These are phyloP conservation scores for Noctua pronuba DNA, from an alignment of 2,888 invertebrate genomes.

Conservation along the genomic window DNA sequence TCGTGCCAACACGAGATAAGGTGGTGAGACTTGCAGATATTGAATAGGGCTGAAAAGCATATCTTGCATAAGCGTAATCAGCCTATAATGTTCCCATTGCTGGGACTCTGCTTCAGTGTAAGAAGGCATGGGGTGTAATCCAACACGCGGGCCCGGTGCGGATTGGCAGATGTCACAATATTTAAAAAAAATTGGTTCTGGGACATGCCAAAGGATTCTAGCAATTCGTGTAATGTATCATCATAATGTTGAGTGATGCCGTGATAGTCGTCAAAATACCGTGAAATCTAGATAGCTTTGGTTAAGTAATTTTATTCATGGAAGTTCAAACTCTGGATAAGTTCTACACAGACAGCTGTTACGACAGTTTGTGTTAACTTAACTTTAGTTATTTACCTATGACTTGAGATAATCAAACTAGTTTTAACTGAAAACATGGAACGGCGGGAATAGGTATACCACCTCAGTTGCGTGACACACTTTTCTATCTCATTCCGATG, in stretches of 20 bases:
- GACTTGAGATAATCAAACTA: neutral
- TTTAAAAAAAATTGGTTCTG: neutral
- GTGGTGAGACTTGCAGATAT: neutral
- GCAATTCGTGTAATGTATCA: conserved; percentile 19
- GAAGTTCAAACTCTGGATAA: conserved; percentile 3
- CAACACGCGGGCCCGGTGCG: neutral
- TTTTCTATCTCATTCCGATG: neutral
- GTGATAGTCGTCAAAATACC: conserved; percentile 5
- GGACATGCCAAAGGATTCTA: neutral
- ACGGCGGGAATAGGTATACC: no score
- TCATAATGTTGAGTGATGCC: conserved; percentile 24
- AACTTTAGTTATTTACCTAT: neutral
- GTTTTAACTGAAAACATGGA: neutral
- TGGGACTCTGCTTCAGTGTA: neutral
- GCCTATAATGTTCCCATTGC: neutral
- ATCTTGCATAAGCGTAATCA: neutral
- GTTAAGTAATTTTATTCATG: conserved; percentile 22
- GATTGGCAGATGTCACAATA: neutral
- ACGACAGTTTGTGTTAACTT: neutral
- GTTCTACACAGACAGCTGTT: conserved; percentile 33
- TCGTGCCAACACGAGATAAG: neutral
- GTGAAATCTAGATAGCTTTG: conserved; percentile 11
- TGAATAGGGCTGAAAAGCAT: neutral
- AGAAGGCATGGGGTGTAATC: neutral
- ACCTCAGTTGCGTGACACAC: neutral